Evolutionary conservation across 2,113 vertebrate genomes (phyloP).

Genomic region (Lycocorax pyrrhopterus): DNA sequence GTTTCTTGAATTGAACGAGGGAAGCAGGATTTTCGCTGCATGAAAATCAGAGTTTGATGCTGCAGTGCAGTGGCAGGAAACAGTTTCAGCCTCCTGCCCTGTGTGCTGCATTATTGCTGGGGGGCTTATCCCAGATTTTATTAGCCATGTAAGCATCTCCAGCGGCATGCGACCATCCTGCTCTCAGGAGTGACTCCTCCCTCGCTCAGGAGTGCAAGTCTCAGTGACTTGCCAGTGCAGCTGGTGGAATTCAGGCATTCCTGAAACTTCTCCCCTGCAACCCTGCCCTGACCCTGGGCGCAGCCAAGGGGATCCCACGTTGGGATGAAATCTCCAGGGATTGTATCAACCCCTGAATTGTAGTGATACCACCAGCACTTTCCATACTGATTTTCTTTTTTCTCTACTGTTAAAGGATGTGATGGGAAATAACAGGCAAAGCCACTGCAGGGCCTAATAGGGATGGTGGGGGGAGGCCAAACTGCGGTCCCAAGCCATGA

Average conservation of each 20-base stretch:
- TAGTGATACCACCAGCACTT: background rate
- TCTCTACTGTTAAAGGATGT: background rate
- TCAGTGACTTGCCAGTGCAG: background rate
- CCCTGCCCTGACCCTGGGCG: background rate
- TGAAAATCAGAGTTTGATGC: background rate
- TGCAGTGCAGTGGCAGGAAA: background rate
- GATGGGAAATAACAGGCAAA: background rate
- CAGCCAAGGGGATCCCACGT: accelerated
- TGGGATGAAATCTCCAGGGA: background rate
- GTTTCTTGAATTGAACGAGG: background rate
- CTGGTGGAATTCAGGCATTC: background rate
- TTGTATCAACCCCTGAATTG: background rate
- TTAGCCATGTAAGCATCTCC: background rate
- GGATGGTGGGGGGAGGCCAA: background rate
- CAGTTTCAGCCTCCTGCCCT: background rate
- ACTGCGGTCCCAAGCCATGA: accelerated
- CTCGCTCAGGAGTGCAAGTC: background rate
- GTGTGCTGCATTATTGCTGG: background rate
- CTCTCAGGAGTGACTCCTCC: background rate
- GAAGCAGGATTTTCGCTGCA: no score
- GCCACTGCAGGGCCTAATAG: background rate
- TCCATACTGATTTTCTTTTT: background rate
- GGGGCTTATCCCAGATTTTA: background rate
- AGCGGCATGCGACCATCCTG: accelerated
- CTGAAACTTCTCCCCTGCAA: background rate